Percentiles rank a stretch among this genome's conserved stretches.
Evolutionary conservation across 2,113 vertebrate species (phyloP).

Genomic region (Riparia riparia): DNA sequence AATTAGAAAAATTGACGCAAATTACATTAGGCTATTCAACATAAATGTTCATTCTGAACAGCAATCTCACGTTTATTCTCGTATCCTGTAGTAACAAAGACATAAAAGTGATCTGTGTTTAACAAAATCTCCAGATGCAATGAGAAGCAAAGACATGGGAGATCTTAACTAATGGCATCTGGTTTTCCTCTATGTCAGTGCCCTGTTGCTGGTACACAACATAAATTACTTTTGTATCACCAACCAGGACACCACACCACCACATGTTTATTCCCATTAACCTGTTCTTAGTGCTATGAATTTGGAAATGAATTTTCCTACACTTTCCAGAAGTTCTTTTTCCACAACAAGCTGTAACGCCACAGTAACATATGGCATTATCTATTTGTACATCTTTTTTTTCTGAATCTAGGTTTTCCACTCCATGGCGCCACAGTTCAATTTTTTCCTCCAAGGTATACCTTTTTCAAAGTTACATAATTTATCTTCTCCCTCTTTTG

Average conservation of each 20-base stretch:
- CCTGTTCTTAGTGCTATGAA: background rate
- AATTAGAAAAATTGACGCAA: conserved; percentile 40
- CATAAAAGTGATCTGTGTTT: background rate
- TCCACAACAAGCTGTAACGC: background rate
- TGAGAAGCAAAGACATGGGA: background rate
- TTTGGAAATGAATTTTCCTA: background rate
- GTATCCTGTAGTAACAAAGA: background rate
- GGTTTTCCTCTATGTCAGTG: background rate
- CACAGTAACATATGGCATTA: background rate
- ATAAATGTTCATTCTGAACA: conserved; percentile 3
- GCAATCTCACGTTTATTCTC: background rate
- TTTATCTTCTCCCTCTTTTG: background rate
- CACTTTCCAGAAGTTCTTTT: background rate
- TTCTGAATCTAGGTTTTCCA: background rate
- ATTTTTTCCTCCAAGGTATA: accelerated
- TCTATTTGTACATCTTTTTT: background rate
- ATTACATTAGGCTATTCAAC: conserved; percentile 28
- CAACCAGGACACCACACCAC: background rate
- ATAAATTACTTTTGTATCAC: background rate
- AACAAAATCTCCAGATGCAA: conserved; percentile 18
- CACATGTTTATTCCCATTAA: background rate
- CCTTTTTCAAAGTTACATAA: background rate
- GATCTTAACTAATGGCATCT: background rate
- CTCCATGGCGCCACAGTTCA: background rate
- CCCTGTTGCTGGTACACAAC: background rate